A percentile compares a stretch with the other conserved stretches of the same genome.
These are phyloP conservation scores for Perca fluviatilis DNA, from an alignment of 2,113 vertebrate genomes.

Conservation along the genomic window DNA sequence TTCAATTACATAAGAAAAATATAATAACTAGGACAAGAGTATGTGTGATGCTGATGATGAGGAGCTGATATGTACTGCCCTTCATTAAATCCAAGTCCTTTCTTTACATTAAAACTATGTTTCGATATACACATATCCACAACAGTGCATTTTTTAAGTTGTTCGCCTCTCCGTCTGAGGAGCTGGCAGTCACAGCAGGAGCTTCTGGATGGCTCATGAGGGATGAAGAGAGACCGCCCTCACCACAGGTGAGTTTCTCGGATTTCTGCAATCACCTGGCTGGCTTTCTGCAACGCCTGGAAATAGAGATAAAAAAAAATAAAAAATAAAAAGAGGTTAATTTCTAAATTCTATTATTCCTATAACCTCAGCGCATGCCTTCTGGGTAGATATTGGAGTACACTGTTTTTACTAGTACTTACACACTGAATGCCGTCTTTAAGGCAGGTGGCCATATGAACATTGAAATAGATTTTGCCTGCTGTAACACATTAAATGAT, in stretches of 20 bases:
- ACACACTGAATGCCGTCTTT: too few species aligned
- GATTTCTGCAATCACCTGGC: constrained; percentile 98
- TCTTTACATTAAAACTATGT: constrained; percentile 85
- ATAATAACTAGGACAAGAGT: constrained; percentile 45
- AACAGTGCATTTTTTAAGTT: constrained; percentile 82
- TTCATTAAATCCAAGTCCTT: constrained; percentile 83
- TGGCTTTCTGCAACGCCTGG: constrained; percentile 97
- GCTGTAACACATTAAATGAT: too few species aligned
- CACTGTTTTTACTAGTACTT: not conserved
- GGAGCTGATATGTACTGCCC: constrained; percentile 41
- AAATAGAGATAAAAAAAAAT: not conserved
- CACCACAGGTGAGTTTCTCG: constrained; percentile 98
- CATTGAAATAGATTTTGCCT: too few species aligned
- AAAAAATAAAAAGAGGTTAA: not conserved
- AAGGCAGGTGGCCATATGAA: too few species aligned
- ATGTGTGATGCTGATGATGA: constrained; percentile 22
- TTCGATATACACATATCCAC: constrained; percentile 84
- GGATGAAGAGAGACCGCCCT: constrained; percentile 67
- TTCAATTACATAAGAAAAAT: constrained; percentile 71
- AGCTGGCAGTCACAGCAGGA: constrained; percentile 18
- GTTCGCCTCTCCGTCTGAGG: constrained; percentile 72
- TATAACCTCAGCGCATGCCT: not conserved
- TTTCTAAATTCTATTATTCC: not conserved
- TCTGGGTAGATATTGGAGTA: not conserved
- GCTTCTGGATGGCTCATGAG: constrained; percentile 2